Percentiles rank a stretch among this genome's conserved stretches.
Evolutionary conservation across 2,797 vertebrate species (phyloP).

Genomic region (Falco cherrug): DNA sequence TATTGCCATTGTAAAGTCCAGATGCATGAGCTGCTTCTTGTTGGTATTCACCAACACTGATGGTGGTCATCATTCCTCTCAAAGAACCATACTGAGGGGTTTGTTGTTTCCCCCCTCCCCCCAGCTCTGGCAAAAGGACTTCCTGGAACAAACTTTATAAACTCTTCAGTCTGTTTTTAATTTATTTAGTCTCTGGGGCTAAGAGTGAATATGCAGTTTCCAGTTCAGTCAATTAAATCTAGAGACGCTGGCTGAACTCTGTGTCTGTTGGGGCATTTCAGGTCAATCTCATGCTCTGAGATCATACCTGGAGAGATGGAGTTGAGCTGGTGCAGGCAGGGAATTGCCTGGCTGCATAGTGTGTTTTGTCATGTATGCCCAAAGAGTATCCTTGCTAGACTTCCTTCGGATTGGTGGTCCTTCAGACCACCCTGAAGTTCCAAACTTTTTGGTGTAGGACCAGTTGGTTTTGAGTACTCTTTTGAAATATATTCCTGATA

Average conservation of each 20-base stretch:
- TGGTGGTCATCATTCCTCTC: neutral
- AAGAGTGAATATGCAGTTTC: neutral
- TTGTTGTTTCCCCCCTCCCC: neutral
- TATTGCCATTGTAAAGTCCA: neutral
- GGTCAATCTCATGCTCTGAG: neutral
- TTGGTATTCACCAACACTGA: neutral
- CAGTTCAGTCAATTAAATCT: neutral
- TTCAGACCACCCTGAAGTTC: neutral
- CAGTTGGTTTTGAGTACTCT: neutral
- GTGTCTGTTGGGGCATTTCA: rapidly evolving
- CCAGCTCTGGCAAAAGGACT: neutral
- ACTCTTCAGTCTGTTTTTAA: neutral
- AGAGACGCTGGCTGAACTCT: neutral
- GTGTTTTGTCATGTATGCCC: neutral
- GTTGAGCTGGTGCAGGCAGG: neutral
- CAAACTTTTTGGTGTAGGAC: neutral
- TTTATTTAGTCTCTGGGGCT: neutral
- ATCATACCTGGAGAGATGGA: neutral
- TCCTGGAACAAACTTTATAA: neutral
- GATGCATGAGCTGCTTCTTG: neutral
- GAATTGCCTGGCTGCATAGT: neutral
- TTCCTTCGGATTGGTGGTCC: neutral
- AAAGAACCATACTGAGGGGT: neutral
- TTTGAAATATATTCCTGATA: neutral
- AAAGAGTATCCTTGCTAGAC: neutral